phyloP scores from a whole-genome alignment of 2,888 invertebrate species.

The Cistogaster globosa region DNA sequence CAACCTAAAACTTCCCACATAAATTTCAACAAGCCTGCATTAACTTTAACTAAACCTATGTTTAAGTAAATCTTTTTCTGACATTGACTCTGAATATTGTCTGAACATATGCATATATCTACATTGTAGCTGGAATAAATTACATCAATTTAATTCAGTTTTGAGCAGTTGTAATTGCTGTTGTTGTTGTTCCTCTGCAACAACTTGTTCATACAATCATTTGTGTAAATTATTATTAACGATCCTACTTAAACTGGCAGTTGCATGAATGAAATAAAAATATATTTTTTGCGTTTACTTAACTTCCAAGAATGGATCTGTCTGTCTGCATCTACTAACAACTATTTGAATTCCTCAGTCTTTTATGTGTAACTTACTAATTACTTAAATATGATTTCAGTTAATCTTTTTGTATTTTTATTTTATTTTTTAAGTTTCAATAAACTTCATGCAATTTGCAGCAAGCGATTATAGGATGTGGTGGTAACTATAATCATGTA shows the following conservation, averaged over 20 bases:
- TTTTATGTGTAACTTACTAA: slow-evolving; percentile 67
- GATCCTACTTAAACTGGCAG: slow-evolving; percentile 54
- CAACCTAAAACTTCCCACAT: slow-evolving; percentile 66
- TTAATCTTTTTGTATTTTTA: slow-evolving; percentile 16
- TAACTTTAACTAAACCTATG: slow-evolving; percentile 41
- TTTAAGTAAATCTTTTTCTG: slow-evolving; percentile 58
- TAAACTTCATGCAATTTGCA: slow-evolving; percentile 33
- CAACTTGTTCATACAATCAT: slow-evolving; percentile 18
- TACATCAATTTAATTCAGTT: slow-evolving; percentile 68
- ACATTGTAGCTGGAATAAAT: slow-evolving; percentile 54
- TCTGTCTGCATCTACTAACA: slow-evolving; percentile 20
- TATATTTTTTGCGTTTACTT: slow-evolving; percentile 38
- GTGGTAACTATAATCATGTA: slow-evolving; percentile 65
- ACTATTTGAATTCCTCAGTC: slow-evolving; percentile 41
- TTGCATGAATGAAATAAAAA: slow-evolving; percentile 32
- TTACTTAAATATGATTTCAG: slow-evolving; percentile 69
- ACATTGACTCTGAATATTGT: slow-evolving; percentile 23
- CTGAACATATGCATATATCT: background rate
- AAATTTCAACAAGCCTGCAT: slow-evolving; percentile 58
- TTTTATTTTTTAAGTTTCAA: background rate
- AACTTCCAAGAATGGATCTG: slow-evolving; percentile 52
- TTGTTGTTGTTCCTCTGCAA: slow-evolving; percentile 23
- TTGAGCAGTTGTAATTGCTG: slow-evolving; percentile 47
- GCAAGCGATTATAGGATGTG: background rate
- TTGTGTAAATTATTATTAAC: slow-evolving; percentile 69